Conservation (phyloP, 2,113 vertebrate species). For the Phrynocephalus versicolor region DNA sequence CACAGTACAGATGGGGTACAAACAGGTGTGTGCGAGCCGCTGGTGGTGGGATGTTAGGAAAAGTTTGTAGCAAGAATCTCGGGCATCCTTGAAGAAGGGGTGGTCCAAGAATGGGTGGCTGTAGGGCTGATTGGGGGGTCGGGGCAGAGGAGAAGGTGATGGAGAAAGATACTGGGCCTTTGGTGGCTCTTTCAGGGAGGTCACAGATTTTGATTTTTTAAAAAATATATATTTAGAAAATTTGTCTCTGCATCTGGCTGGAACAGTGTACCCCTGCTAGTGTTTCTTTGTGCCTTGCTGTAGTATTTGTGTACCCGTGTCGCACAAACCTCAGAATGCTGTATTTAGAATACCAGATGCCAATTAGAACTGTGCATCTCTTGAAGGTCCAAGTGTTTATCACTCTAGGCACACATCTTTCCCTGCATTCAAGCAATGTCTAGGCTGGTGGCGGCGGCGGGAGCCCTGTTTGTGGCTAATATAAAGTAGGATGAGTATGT, state of each 20-base stretch:
- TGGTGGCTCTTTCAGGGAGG: not conserved
- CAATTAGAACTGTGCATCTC: not conserved
- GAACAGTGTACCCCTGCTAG: not conserved
- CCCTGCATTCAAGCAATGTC: not conserved
- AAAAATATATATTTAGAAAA: not conserved
- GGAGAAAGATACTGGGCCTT: not conserved
- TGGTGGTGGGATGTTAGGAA: not conserved
- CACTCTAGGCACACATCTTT: not conserved
- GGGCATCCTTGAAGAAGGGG: not conserved
- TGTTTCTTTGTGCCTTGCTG: not conserved
- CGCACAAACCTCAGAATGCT: not conserved
- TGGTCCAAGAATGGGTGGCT: not conserved
- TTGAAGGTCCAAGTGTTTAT: not conserved
- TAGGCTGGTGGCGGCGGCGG: not conserved
- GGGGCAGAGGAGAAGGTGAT: not conserved
- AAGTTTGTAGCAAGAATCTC: conserved; percentile 15
- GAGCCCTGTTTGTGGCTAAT: not conserved
- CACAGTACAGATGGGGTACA: not conserved
- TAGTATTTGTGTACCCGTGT: not conserved
- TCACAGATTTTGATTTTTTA: not conserved
- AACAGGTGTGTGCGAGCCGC: not conserved
- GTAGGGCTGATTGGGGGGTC: not conserved
- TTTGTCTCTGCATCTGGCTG: not conserved
- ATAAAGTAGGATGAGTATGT: not conserved
- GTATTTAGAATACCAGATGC: not conserved